These are phyloP conservation scores for Platichthys flesus DNA, from an alignment of 2,113 vertebrate genomes.

Conservation along the genomic window DNA sequence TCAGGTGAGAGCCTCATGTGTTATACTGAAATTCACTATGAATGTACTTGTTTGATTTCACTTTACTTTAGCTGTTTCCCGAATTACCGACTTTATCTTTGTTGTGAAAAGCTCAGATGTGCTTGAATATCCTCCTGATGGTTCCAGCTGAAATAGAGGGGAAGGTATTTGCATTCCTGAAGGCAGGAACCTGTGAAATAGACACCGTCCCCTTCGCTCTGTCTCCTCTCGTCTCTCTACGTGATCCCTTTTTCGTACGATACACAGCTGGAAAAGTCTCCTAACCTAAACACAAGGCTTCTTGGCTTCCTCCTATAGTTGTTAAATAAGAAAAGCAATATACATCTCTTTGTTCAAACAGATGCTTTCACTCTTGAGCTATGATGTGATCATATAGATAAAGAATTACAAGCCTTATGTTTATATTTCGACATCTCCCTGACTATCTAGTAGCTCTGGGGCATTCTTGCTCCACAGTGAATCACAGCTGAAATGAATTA, in stretches of 20 bases:
- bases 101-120: background rate
- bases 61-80: background rate
- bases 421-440: background rate
- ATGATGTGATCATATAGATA: background rate
- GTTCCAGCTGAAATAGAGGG: background rate
- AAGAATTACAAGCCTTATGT: background rate
- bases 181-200: conserved; percentile 44
- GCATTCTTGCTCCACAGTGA: background rate
- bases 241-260: conserved; percentile 29
- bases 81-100: background rate
- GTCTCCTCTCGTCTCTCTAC: conserved; percentile 1
- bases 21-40: too few species aligned
- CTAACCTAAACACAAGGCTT: conserved; percentile 27
- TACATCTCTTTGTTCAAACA: background rate
- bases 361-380: background rate
- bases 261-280: conserved; percentile 30
- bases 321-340: background rate
- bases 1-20: too few species aligned
- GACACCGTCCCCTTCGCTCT: conserved; percentile 15
- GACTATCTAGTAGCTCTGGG: background rate
- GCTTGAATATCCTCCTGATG: background rate
- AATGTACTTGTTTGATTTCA: background rate
- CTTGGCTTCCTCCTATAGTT: background rate
- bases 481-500: background rate
- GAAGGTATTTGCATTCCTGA: conserved; percentile 52